Evolutionary conservation across 2,797 vertebrate species (phyloP).

Genomic region (Micromesistius poutassou): DNA sequence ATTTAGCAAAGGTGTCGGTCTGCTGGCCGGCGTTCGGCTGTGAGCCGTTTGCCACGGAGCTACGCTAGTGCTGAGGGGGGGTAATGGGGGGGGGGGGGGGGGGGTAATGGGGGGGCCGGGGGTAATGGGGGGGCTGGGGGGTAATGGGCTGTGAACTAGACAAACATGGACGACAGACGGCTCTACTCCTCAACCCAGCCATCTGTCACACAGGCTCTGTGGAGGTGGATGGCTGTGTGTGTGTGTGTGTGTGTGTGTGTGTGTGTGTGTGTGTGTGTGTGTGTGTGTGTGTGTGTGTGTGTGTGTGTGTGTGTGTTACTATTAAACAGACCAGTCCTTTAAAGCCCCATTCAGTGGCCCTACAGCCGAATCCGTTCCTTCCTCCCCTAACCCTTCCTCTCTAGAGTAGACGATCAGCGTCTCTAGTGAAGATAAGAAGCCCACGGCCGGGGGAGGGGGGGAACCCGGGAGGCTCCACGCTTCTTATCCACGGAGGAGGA

Average conservation of each 20-base stretch:
- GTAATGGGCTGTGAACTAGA: constrained; percentile 70
- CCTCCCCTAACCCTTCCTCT: constrained; percentile 59
- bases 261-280: constrained; percentile 31
- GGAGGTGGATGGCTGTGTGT: constrained; percentile 30
- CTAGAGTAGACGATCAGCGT: constrained; percentile 54
- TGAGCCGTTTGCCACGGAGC: constrained; percentile 42
- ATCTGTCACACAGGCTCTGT: constrained; percentile 68
- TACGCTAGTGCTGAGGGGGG: constrained; percentile 36
- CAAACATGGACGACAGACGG: constrained; percentile 70
- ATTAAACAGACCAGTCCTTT: no score
- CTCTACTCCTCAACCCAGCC: constrained; percentile 63
- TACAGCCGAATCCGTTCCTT: constrained; percentile 49
- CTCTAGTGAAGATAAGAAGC: constrained; percentile 59
- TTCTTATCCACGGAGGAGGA: neutral
- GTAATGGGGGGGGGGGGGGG: no score
- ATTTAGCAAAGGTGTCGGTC: neutral
- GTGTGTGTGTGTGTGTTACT: constrained; percentile 32
- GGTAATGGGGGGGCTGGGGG: constrained; percentile 27
- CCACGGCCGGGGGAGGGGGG: constrained; percentile 44
- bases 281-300: constrained; percentile 12
- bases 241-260: constrained; percentile 33
- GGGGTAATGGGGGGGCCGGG: no score
- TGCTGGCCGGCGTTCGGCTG: constrained; percentile 36
- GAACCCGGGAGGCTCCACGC: constrained; percentile 26
- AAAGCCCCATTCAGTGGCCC: constrained; percentile 64